Evolutionary conservation across 2,797 vertebrate genomes (phyloP).

Genomic region (Okamejei kenojei): DNA sequence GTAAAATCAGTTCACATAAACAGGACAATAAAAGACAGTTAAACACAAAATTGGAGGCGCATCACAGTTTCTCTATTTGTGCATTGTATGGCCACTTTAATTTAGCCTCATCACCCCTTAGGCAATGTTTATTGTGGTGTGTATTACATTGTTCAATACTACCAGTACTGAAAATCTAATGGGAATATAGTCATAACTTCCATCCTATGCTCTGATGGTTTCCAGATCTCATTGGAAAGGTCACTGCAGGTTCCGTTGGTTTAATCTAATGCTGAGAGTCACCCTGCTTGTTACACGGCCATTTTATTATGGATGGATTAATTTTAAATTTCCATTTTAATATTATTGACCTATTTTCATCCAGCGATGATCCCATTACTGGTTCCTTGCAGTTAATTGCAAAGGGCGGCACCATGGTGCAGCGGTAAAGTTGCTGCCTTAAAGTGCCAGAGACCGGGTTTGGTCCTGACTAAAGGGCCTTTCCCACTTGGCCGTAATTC

Average conservation of each 20-base stretch:
- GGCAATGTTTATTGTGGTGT: not conserved
- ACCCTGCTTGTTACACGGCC: not conserved
- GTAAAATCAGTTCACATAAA: not conserved
- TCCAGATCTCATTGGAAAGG: not conserved
- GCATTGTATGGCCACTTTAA: not conserved
- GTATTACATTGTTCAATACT: not conserved
- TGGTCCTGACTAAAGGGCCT: too few relatives aligned
- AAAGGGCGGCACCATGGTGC: too few relatives aligned
- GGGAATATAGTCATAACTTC: not conserved
- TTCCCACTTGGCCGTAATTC: too few relatives aligned
- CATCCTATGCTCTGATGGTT: not conserved
- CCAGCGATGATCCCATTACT: not conserved
- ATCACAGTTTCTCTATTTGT: not conserved
- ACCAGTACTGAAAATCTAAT: not conserved
- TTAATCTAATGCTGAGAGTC: not conserved
- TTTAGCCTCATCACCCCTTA: not conserved
- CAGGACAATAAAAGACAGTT: not conserved
- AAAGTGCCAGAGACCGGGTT: too few relatives aligned
- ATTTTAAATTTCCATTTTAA: not conserved
- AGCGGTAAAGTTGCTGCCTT: too few relatives aligned
- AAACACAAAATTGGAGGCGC: not conserved
- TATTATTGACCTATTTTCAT: constrained; percentile 20
- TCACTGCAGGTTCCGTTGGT: not conserved
- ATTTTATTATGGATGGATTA: not conserved
- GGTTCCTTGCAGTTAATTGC: not conserved